phyloP scores from a whole-genome alignment of 2,113 vertebrate species.

The Piprites chloris region DNA sequence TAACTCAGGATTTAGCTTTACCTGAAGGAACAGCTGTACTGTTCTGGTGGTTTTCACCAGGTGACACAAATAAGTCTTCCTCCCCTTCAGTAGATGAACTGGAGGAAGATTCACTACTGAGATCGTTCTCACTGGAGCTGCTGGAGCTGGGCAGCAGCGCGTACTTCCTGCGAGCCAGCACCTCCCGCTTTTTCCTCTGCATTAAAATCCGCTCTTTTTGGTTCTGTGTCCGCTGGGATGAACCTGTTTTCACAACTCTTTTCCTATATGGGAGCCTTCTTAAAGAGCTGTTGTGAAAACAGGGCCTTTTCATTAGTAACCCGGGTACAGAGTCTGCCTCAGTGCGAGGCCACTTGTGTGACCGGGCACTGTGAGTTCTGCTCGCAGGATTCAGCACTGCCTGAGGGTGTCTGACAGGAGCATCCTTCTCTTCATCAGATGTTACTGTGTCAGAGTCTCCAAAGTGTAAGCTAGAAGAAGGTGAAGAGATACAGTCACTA shows the following conservation, averaged over 20 bases:
- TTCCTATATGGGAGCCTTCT: constrained; percentile 87
- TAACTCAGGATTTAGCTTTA: constrained; percentile 48
- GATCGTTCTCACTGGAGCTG: constrained; percentile 92
- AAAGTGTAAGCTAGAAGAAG: constrained; percentile 93
- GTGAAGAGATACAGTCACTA: constrained; percentile 95
- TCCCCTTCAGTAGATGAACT: constrained; percentile 92
- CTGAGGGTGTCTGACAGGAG: constrained; percentile 72
- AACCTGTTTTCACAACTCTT: constrained; percentile 87
- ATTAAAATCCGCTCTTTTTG: constrained; percentile 92
- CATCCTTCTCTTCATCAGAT: constrained; percentile 89
- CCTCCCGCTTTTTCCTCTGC: constrained; percentile 94
- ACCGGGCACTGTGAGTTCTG: constrained; percentile 84
- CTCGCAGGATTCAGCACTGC: constrained; percentile 72
- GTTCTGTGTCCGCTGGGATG: constrained; percentile 89
- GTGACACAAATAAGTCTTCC: constrained; percentile 90
- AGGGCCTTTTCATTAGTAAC: constrained; percentile 88
- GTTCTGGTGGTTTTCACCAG: constrained; percentile 87
- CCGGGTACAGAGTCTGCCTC: constrained; percentile 85
- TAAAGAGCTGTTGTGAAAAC: constrained; percentile 79
- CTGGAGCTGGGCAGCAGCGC: constrained; percentile 93
- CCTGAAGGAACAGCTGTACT: constrained; percentile 87
- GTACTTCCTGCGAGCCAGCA: constrained; percentile 89
- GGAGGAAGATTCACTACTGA: constrained; percentile 89
- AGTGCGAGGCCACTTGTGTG: constrained; percentile 90
- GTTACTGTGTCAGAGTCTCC: constrained; percentile 96